Percentiles rank a stretch among this genome's conserved stretches.
Evolutionary conservation across 2,797 vertebrate species (phyloP).

Genomic region (Sus cebifrons): DNA sequence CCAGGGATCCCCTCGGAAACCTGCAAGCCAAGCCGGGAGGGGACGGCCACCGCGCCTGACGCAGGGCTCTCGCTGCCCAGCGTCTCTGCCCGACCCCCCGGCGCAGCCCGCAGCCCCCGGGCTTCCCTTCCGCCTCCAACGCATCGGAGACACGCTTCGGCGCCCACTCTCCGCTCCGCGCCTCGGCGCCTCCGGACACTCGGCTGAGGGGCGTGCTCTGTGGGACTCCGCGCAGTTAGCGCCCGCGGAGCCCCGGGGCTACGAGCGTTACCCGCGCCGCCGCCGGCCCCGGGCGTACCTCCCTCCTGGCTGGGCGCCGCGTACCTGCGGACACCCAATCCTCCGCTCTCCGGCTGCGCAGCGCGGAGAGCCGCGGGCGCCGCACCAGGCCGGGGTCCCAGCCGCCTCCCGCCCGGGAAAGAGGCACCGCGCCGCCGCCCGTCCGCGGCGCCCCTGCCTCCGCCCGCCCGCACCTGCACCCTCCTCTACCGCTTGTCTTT

Average conservation of each 20-base stretch:
- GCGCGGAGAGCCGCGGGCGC: background rate
- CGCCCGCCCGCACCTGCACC: slow-evolving; percentile 77
- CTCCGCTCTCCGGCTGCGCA: background rate
- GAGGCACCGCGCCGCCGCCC: background rate
- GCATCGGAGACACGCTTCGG: background rate
- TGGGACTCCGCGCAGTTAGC: background rate
- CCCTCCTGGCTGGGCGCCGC: background rate
- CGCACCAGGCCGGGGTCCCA: background rate
- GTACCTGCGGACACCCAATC: background rate
- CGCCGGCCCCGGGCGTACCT: background rate
- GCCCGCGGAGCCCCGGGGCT: background rate
- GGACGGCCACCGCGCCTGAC: background rate
- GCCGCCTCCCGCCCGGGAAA: background rate
- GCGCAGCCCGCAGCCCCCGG: background rate
- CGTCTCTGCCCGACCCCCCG: background rate
- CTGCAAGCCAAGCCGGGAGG: background rate
- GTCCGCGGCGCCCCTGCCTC: background rate
- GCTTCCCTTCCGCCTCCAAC: background rate
- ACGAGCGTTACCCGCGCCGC: background rate
- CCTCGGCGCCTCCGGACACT: background rate
- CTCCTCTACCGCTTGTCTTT: slow-evolving; percentile 27
- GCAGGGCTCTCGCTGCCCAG: background rate
- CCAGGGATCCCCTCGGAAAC: background rate
- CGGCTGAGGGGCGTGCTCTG: background rate
- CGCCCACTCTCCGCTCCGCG: background rate